These are phyloP conservation scores for Anoura caudifer DNA, from an alignment of 2,113 vertebrate species.

Conservation along the genomic window DNA sequence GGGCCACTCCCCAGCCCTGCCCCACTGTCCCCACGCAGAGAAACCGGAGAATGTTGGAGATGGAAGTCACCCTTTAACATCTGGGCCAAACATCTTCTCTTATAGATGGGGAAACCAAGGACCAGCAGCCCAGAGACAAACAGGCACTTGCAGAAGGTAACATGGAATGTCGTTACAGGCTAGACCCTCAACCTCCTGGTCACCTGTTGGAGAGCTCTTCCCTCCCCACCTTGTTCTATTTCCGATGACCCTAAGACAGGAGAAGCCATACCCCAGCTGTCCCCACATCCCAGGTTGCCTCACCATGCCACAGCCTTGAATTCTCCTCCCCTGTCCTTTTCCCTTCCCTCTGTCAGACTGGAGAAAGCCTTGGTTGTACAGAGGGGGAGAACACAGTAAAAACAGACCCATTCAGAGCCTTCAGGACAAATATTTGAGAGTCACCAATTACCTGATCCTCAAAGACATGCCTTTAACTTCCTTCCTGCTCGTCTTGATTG, in stretches of 20 bases:
- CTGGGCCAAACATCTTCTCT: background rate
- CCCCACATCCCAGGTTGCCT: background rate
- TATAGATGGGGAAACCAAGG: background rate
- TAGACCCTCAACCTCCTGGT: background rate
- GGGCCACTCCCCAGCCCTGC: background rate
- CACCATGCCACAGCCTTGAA: background rate
- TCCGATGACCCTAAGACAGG: background rate
- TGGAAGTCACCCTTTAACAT: background rate
- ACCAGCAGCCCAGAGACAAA: background rate
- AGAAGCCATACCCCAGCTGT: background rate
- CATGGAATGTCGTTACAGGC: background rate
- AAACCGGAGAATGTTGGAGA: background rate
- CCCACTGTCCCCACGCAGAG: background rate
- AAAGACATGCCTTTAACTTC: background rate
- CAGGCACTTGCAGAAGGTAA: background rate
- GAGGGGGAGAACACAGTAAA: background rate
- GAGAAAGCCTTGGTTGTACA: background rate
- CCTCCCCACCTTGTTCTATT: background rate
- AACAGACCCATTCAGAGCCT: background rate
- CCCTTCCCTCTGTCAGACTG: background rate
- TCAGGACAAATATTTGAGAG: background rate
- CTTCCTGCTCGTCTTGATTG: background rate
- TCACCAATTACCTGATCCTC: conserved; percentile 7
- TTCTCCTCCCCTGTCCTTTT: background rate
- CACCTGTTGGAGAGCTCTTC: rapidly evolving